Base-by-base conservation (phyloP, 2,888 invertebrate species). In the Pyrocoelia pectoralis region DNA sequence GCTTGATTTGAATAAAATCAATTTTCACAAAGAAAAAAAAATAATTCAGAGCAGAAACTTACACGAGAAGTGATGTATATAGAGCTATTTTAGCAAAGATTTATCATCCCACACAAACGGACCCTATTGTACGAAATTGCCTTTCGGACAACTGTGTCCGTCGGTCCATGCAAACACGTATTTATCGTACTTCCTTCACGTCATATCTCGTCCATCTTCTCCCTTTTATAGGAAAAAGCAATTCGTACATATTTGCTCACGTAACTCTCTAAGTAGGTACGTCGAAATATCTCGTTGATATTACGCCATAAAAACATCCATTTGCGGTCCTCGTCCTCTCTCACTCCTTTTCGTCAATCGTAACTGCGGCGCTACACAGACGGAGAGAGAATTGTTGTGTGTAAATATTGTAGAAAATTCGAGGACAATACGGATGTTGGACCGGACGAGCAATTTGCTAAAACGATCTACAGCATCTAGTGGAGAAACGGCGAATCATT, bases 391-490 rank as follows among this genome's bases (percentile, higher is more conserved):
- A 51, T 53, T 19, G 52, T 15, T 14, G 41, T 53, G 65, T 59
- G 28, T 8, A 40, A 46, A 56, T 48, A 43, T 50, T 17, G 18
- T n/a, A 71, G 61, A 70, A 70, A 66, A 73, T 69, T 59, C 70
- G 71, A 72, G 73, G 70, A 73, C 73, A 72, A 72, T 70, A 61
- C 67, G 69, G 56, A 58, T 50, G 54, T 57, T 38, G 49, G 69
- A 69, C 73, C 73, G 76, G 76, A 76, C 74, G 73, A 70, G 76
- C 76, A 76, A 76, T 76, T 76, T 76, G 72, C 74, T 74, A 74
- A 73, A 75, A 72, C 75, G 75, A 71, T 75, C 70, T 63, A 67
- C 68, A 70, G 70, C 69, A 70, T 72, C 70, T 67, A 67, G 69
- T 61, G 67, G 65, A 67, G 68, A 68, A 72, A 71, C 67, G 66